Base-by-base conservation (phyloP, 2,113 vertebrate genomes). In the Pachypanchax playfairii region DNA sequence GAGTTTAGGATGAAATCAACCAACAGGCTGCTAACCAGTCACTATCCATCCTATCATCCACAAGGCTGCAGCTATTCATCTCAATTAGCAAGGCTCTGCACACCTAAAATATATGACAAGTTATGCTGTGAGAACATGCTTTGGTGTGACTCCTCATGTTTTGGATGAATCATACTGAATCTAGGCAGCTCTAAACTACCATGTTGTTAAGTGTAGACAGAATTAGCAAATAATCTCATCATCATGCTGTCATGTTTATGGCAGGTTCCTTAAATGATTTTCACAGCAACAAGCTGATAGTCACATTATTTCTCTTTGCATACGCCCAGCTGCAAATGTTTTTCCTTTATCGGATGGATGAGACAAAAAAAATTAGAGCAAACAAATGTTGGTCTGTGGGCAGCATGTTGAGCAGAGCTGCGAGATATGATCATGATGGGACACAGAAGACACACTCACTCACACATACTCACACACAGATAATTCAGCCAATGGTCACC, bases 71-170 rank as follows among this genome's bases (percentile, higher is more conserved):
- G 68, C 60, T 47, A 73, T 83, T 79, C 48, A 65, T 88, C 83
- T 80, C 74, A 84, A 85, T 85, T 80, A 87, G 63, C 79, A 36
- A 55, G 22, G 66, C 76, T 70, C 57, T 65, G 77, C 75, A 73
- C 58, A 43, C 59, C 69, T 63, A 60, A 71, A 73, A 80, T 75
- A 69, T 60, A 69, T 65, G 70, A 57, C 60, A 1, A 54, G 79
- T 63, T 60, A 75, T 55, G 50, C 60, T 55, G 29, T 18, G 69
- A 58, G 69, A 77, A 57, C 28, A 31, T 58, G 58, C 28, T 46
- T 54, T 17, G 44, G 41, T 17, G 26, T 47, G 62, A 53, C 67
- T 58, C 25, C 21, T 52, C 50, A 55, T 56, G 46, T 57, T 65
- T 36, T 28, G 60, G 53, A 72, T 74, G 44, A 78, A 84, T 82